phyloP scores from a whole-genome alignment of 1,140 invertebrate genomes.

The Apis mellifera region Amel_HAv3.1 CM009943.2:5171501-5172000 shows the following conservation, averaged over 20 bases:
- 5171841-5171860: background rate
- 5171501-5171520: background rate
- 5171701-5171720: constrained; percentile 23
- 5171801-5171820: constrained; percentile 62
- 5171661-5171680: no score
- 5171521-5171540: background rate
- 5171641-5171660: constrained; percentile 36
- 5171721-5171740: background rate
- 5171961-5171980: constrained; percentile 57
- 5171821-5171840: constrained; percentile 29
- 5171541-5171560: background rate
- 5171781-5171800: constrained; percentile 41
- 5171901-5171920: constrained; percentile 36
- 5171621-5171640: constrained; percentile 33
- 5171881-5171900: constrained; percentile 31
- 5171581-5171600: constrained; percentile 14
- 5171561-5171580: background rate
- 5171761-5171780: constrained; percentile 22
- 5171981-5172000: constrained; percentile 58
- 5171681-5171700: constrained; percentile 29
- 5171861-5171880: background rate
- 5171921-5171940: constrained; percentile 2
- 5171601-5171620: background rate
- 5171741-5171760: background rate
- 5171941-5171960: constrained; percentile 56